These are phyloP conservation scores for Plebejus argus DNA, from an alignment of 2,888 invertebrate genomes.

Conservation along the genomic window DNA sequence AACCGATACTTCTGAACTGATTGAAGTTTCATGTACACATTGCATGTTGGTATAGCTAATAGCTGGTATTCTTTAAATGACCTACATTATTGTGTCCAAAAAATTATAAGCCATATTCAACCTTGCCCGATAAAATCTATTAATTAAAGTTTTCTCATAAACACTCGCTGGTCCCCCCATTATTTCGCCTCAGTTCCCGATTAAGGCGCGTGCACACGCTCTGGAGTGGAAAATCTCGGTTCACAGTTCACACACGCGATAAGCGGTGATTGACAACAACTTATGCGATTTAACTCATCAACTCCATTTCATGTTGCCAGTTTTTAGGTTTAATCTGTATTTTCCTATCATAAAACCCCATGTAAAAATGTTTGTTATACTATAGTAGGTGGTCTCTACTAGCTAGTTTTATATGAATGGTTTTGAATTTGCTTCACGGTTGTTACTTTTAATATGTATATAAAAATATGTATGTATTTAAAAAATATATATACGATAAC, in stretches of 20 bases:
- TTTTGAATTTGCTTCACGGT: not conserved
- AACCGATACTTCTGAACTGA: no score
- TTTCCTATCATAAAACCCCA: not conserved
- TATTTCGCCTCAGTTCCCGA: constrained; percentile 26
- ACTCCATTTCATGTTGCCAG: not conserved
- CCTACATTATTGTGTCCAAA: not conserved
- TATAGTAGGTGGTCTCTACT: no score
- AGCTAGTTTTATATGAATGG: not conserved
- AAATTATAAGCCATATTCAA: not conserved
- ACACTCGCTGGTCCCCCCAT: not conserved
- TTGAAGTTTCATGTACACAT: no score
- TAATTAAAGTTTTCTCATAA: constrained; percentile 15
- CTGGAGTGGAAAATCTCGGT: constrained; percentile 45
- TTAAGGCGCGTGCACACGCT: constrained; percentile 42
- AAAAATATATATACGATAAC: no score
- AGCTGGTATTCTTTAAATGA: not conserved
- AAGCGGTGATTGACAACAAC: constrained; percentile 37
- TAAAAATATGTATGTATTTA: no score
- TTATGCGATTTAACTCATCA: constrained; percentile 23
- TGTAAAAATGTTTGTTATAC: not conserved
- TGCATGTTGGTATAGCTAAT: no score
- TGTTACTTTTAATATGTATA: not conserved
- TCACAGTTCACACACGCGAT: constrained; percentile 49
- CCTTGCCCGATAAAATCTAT: not conserved
- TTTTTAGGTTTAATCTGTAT: not conserved